Percentiles rank a stretch among this genome's conserved stretches.
Evolutionary conservation across 2,888 invertebrate genomes (phyloP).

Genomic region (Galerucella nymphaeae): DNA sequence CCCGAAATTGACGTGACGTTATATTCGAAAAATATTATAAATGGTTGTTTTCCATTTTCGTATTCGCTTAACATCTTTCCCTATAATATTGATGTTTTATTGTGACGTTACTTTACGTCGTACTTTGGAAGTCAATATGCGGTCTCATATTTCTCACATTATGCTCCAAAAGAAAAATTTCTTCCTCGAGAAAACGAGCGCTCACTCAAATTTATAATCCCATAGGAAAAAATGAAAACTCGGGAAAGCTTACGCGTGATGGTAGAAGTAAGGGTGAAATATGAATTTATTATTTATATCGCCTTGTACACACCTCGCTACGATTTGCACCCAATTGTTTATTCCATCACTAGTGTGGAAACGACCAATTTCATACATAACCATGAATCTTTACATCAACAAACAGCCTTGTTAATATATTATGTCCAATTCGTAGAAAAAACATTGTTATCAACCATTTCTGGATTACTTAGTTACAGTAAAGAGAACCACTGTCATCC

Average conservation of each 20-base stretch:
- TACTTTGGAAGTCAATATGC: constrained; percentile 33
- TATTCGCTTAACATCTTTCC: constrained; percentile 10
- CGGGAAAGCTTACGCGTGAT: constrained; percentile 14
- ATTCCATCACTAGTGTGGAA: too few species aligned
- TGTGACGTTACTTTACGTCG: constrained; percentile 21
- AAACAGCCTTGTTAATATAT: too few species aligned
- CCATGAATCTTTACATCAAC: too few species aligned
- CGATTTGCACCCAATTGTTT: too few species aligned
- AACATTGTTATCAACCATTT: too few species aligned
- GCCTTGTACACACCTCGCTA: background rate
- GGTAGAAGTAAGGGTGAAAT: background rate
- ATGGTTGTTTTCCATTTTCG: constrained; percentile 4
- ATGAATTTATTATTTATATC: background rate
- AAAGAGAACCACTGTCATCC: too few species aligned
- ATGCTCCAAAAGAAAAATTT: constrained; percentile 27
- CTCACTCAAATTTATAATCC: constrained; percentile 31
- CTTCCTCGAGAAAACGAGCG: constrained; percentile 22
- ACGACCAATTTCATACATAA: too few species aligned
- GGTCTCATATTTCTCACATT: constrained; percentile 33
- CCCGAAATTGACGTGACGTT: background rate
- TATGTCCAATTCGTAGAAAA: too few species aligned
- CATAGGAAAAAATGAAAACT: constrained; percentile 29
- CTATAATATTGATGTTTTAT: constrained; percentile 25
- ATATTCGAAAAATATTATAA: constrained; percentile 5
- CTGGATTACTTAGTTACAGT: too few species aligned